Conservation (phyloP, 2,888 invertebrate species). For the Catotricha subobsoleta region DNA sequence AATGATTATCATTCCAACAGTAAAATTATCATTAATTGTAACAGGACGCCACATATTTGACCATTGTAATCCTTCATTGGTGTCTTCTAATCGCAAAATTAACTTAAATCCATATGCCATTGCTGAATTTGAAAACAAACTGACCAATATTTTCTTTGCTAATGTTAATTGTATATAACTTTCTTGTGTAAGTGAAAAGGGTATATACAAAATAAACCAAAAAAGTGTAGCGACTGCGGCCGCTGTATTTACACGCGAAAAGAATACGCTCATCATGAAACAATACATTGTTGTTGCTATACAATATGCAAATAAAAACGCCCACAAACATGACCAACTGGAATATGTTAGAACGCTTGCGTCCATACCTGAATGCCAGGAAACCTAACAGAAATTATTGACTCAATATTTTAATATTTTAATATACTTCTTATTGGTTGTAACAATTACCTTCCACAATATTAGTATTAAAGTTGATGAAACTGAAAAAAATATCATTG, state of each 20-base stretch:
- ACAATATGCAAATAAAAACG: constrained; percentile 48
- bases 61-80: constrained; percentile 35
- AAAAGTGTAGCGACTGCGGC: constrained; percentile 48
- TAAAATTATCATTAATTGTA: constrained; percentile 41
- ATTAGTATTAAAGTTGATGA: neutral
- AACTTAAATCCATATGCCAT: constrained; percentile 57
- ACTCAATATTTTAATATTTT: constrained; percentile 13
- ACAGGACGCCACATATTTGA: constrained; percentile 36
- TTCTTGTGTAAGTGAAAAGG: constrained; percentile 31
- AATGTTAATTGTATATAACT: constrained; percentile 19
- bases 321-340: constrained; percentile 41
- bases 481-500: neutral
- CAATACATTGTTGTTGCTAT: constrained; percentile 48
- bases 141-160: constrained; percentile 36
- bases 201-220: constrained; percentile 51
- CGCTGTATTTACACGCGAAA: constrained; percentile 54
- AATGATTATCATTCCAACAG: constrained; percentile 46
- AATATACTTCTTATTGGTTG: no score
- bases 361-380: constrained; percentile 33
- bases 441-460: neutral
- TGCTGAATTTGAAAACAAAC: constrained; percentile 50
- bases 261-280: constrained; percentile 54
- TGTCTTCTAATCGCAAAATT: constrained; percentile 49
- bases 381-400: constrained; percentile 25
- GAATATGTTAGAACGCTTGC: no score